These are phyloP conservation scores for Heliconius hewitsoni DNA, from an alignment of 1,140 invertebrate genomes.

Conservation along the genomic window DNA sequence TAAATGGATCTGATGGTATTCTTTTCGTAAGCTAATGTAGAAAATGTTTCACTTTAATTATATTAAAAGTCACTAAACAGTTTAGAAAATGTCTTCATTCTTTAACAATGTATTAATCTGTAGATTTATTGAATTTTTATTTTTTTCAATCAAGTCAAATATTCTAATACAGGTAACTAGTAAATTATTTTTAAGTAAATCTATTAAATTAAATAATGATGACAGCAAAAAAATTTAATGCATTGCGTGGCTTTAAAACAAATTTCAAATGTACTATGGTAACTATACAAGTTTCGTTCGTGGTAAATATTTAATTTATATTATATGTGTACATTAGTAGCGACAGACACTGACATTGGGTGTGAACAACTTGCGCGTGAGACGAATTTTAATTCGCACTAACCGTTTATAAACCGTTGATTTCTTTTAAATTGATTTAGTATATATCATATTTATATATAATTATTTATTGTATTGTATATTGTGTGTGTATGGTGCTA, in stretches of 20 bases:
- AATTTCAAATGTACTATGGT: background rate
- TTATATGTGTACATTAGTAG: background rate
- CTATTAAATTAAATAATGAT: too few relatives aligned
- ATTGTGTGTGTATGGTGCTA: too few relatives aligned
- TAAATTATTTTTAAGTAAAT: too few relatives aligned
- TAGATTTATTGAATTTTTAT: too few relatives aligned
- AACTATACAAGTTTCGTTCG: background rate
- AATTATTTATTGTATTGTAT: background rate
- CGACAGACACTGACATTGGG: slow-evolving; percentile 59
- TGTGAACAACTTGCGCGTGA: slow-evolving; percentile 61
- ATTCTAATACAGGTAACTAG: too few relatives aligned
- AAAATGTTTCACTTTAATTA: too few relatives aligned
- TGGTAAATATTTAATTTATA: background rate
- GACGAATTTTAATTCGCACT: slow-evolving; percentile 57
- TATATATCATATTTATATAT: slow-evolving; percentile 9
- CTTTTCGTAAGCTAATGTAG: too few relatives aligned
- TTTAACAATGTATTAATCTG: too few relatives aligned
- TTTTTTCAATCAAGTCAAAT: too few relatives aligned
- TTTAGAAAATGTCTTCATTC: too few relatives aligned
- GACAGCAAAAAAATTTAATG: background rate
- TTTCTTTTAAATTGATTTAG: slow-evolving; percentile 32
- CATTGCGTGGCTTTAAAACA: background rate
- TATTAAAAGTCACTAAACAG: too few relatives aligned
- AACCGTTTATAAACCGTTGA: slow-evolving; percentile 15
- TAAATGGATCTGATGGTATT: background rate